These are phyloP conservation scores for Vulpes ferrilata DNA, from an alignment of 2,113 vertebrate genomes.

Conservation along the genomic window DNA sequence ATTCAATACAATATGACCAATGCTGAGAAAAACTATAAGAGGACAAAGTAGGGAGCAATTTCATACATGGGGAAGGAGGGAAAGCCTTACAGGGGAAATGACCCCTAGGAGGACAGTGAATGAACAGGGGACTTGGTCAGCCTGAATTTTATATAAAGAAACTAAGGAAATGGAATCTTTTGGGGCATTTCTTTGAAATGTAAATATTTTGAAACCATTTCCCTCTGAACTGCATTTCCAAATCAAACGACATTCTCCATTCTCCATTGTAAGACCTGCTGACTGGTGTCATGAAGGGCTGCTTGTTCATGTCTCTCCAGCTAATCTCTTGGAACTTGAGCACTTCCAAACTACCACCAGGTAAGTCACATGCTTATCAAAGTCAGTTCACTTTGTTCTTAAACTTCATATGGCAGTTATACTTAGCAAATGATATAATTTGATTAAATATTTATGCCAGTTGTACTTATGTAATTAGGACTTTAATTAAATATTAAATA, in stretches of 20 bases:
- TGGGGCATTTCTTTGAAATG: not conserved
- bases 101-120: not conserved
- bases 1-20: not conserved
- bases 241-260: not conserved
- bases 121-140: not conserved
- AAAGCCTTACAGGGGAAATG: not conserved
- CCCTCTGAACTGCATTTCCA: not conserved
- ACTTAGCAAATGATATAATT: slow-evolving; percentile 21
- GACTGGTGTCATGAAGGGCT: not conserved
- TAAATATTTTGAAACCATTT: slow-evolving; percentile 26
- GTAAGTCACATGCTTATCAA: not conserved
- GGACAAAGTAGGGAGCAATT: not conserved
- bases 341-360: not conserved
- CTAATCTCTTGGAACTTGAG: not conserved
- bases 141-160: slow-evolving; percentile 29
- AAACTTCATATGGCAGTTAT: not conserved
- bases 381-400: slow-evolving; percentile 20
- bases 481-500: slow-evolving; percentile 68
- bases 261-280: not conserved
- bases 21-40: not conserved
- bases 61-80: too few species aligned
- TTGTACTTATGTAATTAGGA: slow-evolving; percentile 56
- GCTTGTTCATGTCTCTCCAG: not conserved
- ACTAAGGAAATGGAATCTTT: slow-evolving; percentile 25
- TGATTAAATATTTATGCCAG: slow-evolving; percentile 51